Conservation (phyloP, 2,797 vertebrate genomes). For the Diceros bicornis region DNA sequence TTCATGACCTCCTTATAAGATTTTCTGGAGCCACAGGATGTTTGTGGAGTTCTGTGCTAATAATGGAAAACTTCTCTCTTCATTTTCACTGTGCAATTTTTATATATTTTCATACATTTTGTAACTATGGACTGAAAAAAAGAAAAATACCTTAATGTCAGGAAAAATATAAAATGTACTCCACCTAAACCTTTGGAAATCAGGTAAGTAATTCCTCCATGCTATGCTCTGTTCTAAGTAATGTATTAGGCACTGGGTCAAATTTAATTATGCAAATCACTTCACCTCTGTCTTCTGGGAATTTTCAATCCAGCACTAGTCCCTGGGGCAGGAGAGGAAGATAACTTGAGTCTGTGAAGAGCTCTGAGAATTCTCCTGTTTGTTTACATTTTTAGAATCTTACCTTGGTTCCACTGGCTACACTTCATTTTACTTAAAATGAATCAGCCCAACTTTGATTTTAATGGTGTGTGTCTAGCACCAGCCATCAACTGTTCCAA, state of each 20-base stretch:
- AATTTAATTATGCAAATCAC: background rate
- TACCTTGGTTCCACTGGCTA: background rate
- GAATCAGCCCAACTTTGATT: constrained; percentile 10
- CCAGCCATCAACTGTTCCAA: constrained; percentile 50
- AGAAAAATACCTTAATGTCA: background rate
- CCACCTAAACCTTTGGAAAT: background rate
- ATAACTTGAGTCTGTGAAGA: background rate
- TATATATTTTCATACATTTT: background rate
- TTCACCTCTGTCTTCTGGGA: background rate
- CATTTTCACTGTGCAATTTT: background rate
- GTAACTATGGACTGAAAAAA: background rate
- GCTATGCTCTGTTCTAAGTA: background rate
- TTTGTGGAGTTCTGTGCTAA: background rate
- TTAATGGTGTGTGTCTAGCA: constrained; percentile 68
- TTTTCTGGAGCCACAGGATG: background rate
- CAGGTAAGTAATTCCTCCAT: background rate
- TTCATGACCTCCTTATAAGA: background rate
- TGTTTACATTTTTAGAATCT: background rate
- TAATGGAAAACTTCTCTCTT: background rate
- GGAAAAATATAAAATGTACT: background rate
- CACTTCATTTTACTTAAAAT: constrained; percentile 57
- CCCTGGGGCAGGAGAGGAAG: background rate
- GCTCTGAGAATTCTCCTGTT: background rate
- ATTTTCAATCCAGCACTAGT: background rate
- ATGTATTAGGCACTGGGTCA: background rate